Conservation (phyloP, 1,140 invertebrate species). For the Drosophila ficusphila region DNA sequence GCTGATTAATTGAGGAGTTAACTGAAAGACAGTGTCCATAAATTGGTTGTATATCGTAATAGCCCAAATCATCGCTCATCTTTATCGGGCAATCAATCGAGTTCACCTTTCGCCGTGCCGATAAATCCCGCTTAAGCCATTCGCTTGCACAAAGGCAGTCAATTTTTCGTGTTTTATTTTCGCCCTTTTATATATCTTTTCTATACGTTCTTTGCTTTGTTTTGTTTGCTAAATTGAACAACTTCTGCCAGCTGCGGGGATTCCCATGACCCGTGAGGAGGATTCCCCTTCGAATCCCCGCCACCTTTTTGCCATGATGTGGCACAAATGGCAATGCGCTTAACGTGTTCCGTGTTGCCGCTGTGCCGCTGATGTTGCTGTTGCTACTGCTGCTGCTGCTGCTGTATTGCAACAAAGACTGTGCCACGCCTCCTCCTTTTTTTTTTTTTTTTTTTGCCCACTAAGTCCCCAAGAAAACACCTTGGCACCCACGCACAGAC, state of each 20-base stretch:
- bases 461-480: conserved; percentile 27
- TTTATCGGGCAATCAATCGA: conserved; percentile 68
- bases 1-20: conserved; percentile 1
- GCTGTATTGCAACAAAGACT: conserved; percentile 51
- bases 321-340: conserved; percentile 80
- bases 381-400: conserved; percentile 47
- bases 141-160: conserved; percentile 25
- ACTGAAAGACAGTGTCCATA: background rate
- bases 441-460: no score
- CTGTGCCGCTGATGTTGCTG: conserved; percentile 2
- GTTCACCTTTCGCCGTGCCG: conserved; percentile 15
- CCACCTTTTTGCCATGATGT: conserved; percentile 60
- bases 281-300: no score
- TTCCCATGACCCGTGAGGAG: conserved; percentile 47
- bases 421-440: background rate
- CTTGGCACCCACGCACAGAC: conserved; percentile 74
- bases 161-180: conserved; percentile 21
- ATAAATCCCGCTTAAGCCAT: conserved; percentile 47
- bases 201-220: conserved; percentile 9
- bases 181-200: background rate
- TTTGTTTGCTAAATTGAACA: conserved; percentile 52
- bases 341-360: conserved; percentile 66
- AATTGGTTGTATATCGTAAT: background rate
- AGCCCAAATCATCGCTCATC: conserved; percentile 54
- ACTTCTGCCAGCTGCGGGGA: conserved; percentile 63